Percentiles rank a stretch among this genome's conserved stretches.
These are phyloP conservation scores for Cirrhinus mrigala DNA, from an alignment of 2,797 vertebrate species.

Conservation along the genomic window DNA sequence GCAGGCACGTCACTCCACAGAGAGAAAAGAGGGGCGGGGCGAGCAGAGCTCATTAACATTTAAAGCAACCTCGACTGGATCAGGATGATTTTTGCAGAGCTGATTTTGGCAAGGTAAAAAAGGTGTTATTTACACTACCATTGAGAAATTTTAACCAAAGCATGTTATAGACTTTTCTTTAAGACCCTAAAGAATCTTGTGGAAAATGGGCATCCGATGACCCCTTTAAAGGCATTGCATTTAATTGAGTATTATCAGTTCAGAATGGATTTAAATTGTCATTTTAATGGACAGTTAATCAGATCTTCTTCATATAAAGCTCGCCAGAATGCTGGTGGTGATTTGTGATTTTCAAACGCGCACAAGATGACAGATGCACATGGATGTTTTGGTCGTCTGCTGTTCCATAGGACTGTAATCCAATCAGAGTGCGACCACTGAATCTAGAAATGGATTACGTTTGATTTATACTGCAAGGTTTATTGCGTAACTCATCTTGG, in stretches of 20 bases:
- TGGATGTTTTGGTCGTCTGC: background rate
- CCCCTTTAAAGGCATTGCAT: background rate
- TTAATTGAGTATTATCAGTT: background rate
- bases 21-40: no score
- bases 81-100: no score
- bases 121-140: no score
- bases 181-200: no score
- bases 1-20: no score
- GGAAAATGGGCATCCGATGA: no score
- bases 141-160: no score
- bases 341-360: background rate
- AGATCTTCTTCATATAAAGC: conserved; percentile 1
- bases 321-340: background rate
- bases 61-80: no score
- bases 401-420: conserved; percentile 20
- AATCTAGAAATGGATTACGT: conserved; percentile 16
- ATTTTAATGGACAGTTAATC: background rate
- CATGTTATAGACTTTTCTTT: no score
- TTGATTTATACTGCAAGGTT: conserved; percentile 22
- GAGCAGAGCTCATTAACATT: no score
- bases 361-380: background rate
- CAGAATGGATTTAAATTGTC: background rate
- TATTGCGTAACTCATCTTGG: conserved; percentile 18
- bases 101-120: no score
- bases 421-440: background rate